phyloP scores from a whole-genome alignment of 2,113 vertebrate genomes.

The Triplophysa rosa region DNA sequence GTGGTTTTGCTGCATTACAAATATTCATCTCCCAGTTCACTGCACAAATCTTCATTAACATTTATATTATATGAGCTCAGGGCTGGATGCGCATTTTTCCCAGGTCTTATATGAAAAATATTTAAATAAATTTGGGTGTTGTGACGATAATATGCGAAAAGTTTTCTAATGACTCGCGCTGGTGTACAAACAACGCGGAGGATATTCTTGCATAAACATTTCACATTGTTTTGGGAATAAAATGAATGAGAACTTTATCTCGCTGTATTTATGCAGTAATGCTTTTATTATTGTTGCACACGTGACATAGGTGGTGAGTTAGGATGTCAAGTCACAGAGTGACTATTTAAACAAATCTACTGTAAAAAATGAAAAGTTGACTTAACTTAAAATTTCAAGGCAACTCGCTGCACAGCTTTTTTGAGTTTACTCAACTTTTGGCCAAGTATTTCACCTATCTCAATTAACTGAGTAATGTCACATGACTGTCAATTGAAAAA shows the following conservation, averaged over 20 bases:
- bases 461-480: no score
- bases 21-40: slow-evolving; percentile 63
- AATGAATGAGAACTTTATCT: neutral
- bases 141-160: slow-evolving; percentile 50
- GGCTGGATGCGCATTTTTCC: slow-evolving; percentile 62
- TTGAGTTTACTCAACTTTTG: no score
- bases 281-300: no score
- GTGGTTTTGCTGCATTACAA: slow-evolving; percentile 63
- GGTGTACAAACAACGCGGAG: slow-evolving; percentile 29
- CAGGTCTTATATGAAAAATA: slow-evolving; percentile 62
- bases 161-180: slow-evolving; percentile 51
- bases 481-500: no score
- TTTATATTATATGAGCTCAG: slow-evolving; percentile 77
- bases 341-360: no score
- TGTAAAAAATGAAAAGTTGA: no score
- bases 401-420: no score
- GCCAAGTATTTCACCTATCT: no score
- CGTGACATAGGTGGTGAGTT: no score
- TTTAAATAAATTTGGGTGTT: slow-evolving; percentile 64
- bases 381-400: no score
- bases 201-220: neutral
- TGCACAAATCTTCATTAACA: slow-evolving; percentile 74
- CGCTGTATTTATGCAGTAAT: no score
- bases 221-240: neutral
- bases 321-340: no score